Conservation (phyloP, 2,113 vertebrate genomes). For the Ptilorrhoa leucosticta region DNA sequence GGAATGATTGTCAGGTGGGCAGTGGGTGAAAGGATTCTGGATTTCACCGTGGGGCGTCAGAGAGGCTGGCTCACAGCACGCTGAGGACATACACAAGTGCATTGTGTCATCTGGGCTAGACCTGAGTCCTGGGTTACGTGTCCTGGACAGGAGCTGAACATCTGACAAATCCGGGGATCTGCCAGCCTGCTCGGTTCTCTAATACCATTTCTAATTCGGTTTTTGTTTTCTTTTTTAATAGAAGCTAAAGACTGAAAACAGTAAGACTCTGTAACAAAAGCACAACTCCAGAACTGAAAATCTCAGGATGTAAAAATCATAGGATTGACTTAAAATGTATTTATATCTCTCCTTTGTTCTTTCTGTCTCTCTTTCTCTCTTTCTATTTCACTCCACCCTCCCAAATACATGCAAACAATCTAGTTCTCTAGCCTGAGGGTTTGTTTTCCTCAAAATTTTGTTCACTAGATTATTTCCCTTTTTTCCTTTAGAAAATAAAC, state of each 20-base stretch:
- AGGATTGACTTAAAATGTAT: not conserved
- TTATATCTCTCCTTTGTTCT: not conserved
- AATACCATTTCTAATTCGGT: not conserved
- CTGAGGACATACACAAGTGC: fast-evolving
- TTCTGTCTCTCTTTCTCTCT: not conserved
- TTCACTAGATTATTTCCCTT: not conserved
- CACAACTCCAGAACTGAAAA: not conserved
- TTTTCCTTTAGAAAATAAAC: not conserved
- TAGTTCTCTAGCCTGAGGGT: not conserved
- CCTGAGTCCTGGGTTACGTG: not conserved
- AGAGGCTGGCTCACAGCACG: not conserved
- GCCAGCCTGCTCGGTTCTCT: not conserved
- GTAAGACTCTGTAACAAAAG: not conserved
- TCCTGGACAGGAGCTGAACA: not conserved
- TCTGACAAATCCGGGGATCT: not conserved
- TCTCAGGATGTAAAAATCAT: not conserved
- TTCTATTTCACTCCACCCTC: not conserved
- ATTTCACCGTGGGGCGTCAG: not conserved
- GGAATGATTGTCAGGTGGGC: not conserved
- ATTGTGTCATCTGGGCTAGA: not conserved
- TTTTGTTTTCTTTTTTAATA: not conserved
- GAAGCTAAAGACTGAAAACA: not conserved
- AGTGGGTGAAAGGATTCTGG: not conserved
- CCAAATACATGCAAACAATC: not conserved
- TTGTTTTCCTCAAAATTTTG: not conserved